A percentile compares a stretch with the other conserved stretches of the same genome.
Evolutionary conservation across 2,797 vertebrate species (phyloP).

Genomic region (Typhlichthys subterraneus): DNA sequence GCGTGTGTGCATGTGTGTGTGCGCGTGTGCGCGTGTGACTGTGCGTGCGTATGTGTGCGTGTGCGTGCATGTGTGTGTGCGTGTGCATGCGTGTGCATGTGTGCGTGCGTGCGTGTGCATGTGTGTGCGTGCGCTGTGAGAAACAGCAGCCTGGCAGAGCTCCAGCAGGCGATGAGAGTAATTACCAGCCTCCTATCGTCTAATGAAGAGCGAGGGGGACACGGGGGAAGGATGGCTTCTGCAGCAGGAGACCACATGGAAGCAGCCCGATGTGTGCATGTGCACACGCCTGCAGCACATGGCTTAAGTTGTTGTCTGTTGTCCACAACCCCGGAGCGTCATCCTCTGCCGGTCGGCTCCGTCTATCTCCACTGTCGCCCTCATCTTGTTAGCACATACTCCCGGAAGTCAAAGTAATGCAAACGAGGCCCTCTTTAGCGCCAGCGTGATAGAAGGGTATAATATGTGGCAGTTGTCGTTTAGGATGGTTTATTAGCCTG

Average conservation of each 20-base stretch:
- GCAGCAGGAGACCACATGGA: slow-evolving; percentile 34
- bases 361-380: slow-evolving; percentile 52
- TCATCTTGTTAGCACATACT: slow-evolving; percentile 57
- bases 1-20: too few species aligned
- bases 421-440: slow-evolving; percentile 37
- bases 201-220: slow-evolving; percentile 53
- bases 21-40: too few species aligned
- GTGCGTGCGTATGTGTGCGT: too few species aligned
- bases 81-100: too few species aligned
- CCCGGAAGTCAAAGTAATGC: slow-evolving; percentile 28
- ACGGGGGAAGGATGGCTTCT: slow-evolving; percentile 61
- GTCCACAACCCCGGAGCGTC: slow-evolving; percentile 36
- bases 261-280: background rate
- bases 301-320: slow-evolving; percentile 2
- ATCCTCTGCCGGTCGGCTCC: slow-evolving; percentile 51
- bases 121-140: too few species aligned
- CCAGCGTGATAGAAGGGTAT: background rate
- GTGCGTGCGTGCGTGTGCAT: too few species aligned
- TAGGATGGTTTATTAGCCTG: slow-evolving; percentile 13
- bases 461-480: slow-evolving; percentile 24
- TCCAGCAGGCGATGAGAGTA: slow-evolving; percentile 77
- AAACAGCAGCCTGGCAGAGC: slow-evolving; percentile 50
- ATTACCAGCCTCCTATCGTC: slow-evolving; percentile 69
- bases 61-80: too few species aligned
- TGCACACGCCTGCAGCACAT: background rate